phyloP scores from a whole-genome alignment of 2,888 invertebrate genomes.

The Tanaodytes sp. region DNA sequence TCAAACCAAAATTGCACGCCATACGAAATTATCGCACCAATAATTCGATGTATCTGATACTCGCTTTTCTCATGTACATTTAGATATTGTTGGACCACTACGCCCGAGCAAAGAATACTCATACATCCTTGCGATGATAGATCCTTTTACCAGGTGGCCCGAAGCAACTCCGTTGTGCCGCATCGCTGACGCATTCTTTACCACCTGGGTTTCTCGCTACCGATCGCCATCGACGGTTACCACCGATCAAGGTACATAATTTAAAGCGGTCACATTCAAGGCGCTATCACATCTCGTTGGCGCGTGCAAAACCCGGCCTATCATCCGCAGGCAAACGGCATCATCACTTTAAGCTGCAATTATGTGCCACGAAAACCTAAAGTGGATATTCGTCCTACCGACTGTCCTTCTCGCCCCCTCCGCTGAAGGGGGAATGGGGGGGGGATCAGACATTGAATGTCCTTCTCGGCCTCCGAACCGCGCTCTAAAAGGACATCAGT shows the following conservation, averaged over 20 bases:
- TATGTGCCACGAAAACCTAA: neutral
- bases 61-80: conserved; percentile 69
- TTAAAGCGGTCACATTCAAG: conserved; percentile 29
- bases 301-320: neutral
- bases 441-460: too few species aligned
- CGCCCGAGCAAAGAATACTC: conserved; percentile 59
- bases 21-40: neutral
- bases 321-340: conserved; percentile 3
- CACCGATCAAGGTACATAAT: neutral
- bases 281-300: neutral
- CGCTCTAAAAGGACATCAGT: too few species aligned
- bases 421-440: too few species aligned
- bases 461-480: too few species aligned
- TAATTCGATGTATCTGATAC: conserved; percentile 11
- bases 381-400: neutral
- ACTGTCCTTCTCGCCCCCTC: neutral
- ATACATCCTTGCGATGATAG: conserved; percentile 66
- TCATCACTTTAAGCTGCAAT: conserved; percentile 4
- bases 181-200: neutral
- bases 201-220: neutral
- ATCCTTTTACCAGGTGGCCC: conserved; percentile 58
- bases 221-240: neutral
- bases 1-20: neutral
- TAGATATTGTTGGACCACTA: conserved; percentile 72
- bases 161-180: conserved; percentile 9